These are phyloP conservation scores for Beroe ovata DNA, from an alignment of 37 sponge, comb jelly and placozoan species.

Conservation along the genomic window DNA sequence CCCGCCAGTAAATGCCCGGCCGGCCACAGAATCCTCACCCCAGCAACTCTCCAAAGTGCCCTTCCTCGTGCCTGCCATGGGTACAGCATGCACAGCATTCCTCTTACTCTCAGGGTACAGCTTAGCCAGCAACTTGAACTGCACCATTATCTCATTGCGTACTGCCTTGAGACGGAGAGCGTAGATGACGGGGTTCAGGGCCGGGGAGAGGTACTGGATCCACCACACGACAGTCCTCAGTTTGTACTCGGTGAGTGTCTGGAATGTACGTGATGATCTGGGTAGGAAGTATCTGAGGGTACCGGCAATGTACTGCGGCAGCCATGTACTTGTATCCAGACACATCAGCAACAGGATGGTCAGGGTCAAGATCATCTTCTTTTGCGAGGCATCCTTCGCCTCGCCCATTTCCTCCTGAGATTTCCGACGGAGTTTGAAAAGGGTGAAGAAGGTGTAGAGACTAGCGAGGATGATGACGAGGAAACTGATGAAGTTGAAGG, in stretches of 20 bases:
- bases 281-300: slow-evolving; percentile 45
- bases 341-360: slow-evolving; percentile 52
- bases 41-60: slow-evolving; percentile 1
- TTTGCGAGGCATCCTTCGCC: slow-evolving; percentile 44
- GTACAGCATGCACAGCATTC: slow-evolving; percentile 37
- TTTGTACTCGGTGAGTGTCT: slow-evolving; percentile 1
- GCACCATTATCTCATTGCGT: slow-evolving; percentile 16
- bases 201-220: slow-evolving; percentile 67
- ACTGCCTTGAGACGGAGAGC: slow-evolving; percentile 60
- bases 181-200: slow-evolving; percentile 64
- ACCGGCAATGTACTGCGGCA: slow-evolving; percentile 38
- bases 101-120: slow-evolving; percentile 10
- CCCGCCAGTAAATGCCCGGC: neutral
- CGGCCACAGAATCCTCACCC: slow-evolving; percentile 10
- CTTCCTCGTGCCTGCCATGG: slow-evolving; percentile 5
- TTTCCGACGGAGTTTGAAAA: slow-evolving; percentile 32
- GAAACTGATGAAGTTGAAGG: slow-evolving; percentile 54
- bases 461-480: slow-evolving; percentile 45
- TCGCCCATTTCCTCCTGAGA: slow-evolving; percentile 28
- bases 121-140: neutral
- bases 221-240: slow-evolving; percentile 48
- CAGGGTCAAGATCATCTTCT: slow-evolving; percentile 33
- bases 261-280: neutral
- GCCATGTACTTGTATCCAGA: slow-evolving; percentile 55
- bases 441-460: slow-evolving; percentile 44